Evolutionary conservation across 2,797 vertebrate species (phyloP), one percentile per base, ranked within the genome.

Genomic region (Pseudochirops corinnae): DNA sequence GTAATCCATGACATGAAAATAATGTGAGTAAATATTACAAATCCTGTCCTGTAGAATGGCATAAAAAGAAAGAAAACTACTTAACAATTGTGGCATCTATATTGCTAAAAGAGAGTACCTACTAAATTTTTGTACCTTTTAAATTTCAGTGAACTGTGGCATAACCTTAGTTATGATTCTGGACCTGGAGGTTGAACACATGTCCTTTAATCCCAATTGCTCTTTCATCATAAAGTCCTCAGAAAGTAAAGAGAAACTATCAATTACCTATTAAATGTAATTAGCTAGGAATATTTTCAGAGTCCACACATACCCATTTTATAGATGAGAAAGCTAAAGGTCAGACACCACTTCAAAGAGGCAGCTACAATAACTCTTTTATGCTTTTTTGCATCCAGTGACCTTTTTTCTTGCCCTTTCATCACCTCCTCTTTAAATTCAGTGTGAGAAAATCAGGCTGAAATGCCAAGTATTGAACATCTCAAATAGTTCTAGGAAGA

Each of bases 381-480:
- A 55, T 92, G 50, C 21, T 95, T 55, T 74, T 50, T 87, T 87
- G 90, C 56, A 57, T 87, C 93, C 52, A 39, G n/a, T 91, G 87
- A 5, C 90, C 53, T 0, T 82, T 87, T 26, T 16, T 55, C 58
- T 92, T 93, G 56, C 56, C 53, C 26, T 91, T 93, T 92, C 52
- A 33, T 92, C 60, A 93, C 7, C 91, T 56, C 33, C 53, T 29
- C 31, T 90, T 95, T 53, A 90, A 92, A 50, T 93, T 91, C 90
- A 91, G 62, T 93, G 10, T 55, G 18, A 90, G 24, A 92, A 94
- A 97, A 96, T 31, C 56, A 94, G 91, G 46, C 29, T 91, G 58
- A 90, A 39, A 93, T 55, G 92, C 55, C 93, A 95, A 96, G 97
- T 93, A 60, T 1, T 90, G 90, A 92, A 39, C 90, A 95, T 95